Evolutionary conservation across 1,140 invertebrate genomes (phyloP).

Genomic region (Ladona fulva): DNA sequence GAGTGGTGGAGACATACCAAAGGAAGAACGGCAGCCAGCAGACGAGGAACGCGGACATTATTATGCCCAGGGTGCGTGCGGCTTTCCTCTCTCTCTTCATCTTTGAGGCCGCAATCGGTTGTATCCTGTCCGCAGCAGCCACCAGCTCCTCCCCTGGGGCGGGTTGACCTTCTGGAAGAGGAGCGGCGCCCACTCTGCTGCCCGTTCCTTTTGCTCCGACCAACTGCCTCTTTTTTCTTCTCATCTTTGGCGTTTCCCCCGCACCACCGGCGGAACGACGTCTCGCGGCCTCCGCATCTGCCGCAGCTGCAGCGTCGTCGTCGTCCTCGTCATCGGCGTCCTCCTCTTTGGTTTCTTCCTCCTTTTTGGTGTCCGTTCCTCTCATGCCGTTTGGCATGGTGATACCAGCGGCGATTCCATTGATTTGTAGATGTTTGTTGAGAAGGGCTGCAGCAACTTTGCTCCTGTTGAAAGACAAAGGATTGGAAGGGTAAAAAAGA

Average conservation of each 20-base stretch:
- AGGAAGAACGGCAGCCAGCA: conserved; percentile 95
- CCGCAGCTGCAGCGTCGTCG: not conserved
- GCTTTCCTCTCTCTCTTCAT: conserved; percentile 91
- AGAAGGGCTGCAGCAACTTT: conserved; percentile 73
- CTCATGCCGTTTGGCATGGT: conserved; percentile 34
- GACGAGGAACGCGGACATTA: conserved; percentile 86
- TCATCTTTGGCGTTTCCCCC: conserved; percentile 37
- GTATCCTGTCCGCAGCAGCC: not conserved
- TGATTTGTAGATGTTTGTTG: conserved; percentile 80
- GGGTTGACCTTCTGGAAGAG: not conserved
- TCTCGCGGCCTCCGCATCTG: conserved; percentile 35
- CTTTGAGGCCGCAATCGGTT: conserved; percentile 48
- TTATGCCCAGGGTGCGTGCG: conserved; percentile 87
- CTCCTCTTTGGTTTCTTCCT: not conserved
- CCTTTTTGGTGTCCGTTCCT: not conserved
- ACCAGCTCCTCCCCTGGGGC: not conserved
- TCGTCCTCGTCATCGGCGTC: too few relatives aligned
- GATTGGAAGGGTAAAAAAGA: conserved; percentile 16
- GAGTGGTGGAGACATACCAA: conserved; percentile 72
- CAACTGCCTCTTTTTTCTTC: conserved; percentile 24
- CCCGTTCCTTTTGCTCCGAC: conserved; percentile 12
- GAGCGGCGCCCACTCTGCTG: not conserved
- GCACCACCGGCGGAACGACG: conserved; percentile 41
- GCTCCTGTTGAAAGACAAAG: conserved; percentile 48
- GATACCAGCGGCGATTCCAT: conserved; percentile 61